Evolutionary conservation across 2,113 vertebrate genomes (phyloP).

Genomic region (Anhinga anhinga): DNA sequence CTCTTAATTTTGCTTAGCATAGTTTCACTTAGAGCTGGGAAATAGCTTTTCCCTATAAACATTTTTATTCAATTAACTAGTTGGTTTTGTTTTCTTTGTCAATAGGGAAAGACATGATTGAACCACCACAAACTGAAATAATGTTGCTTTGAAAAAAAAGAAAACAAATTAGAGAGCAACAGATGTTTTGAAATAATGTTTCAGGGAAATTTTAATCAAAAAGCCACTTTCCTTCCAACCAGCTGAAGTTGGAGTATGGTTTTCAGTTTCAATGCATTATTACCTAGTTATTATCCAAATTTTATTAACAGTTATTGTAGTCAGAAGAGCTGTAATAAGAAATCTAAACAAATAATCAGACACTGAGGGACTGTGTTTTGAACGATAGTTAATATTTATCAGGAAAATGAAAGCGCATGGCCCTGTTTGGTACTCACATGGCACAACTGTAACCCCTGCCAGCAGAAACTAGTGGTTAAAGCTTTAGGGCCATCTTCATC

Average conservation of each 20-base stretch:
- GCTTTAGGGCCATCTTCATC: not conserved
- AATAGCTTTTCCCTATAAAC: not conserved
- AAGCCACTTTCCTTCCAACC: not conserved
- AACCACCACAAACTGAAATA: not conserved
- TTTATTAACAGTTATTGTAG: not conserved
- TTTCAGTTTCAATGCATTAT: not conserved
- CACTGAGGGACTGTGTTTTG: not conserved
- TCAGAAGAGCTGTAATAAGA: not conserved
- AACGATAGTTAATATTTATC: not conserved
- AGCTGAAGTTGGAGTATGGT: not conserved
- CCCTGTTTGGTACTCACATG: not conserved
- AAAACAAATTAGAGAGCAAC: not conserved
- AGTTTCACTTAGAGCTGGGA: not conserved
- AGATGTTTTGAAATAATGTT: not conserved
- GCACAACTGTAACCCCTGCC: not conserved
- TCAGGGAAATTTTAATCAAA: not conserved
- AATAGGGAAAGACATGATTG: not conserved
- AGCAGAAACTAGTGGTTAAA: not conserved
- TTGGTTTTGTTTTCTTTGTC: not conserved
- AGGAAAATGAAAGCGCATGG: not conserved
- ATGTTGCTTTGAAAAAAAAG: not conserved
- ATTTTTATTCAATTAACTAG: not conserved
- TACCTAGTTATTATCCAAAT: not conserved
- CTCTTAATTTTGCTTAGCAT: not conserved
- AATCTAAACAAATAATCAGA: not conserved